A percentile compares a stretch with the other conserved stretches of the same genome.
These are phyloP conservation scores for Meteorus colon DNA, from an alignment of 2,888 invertebrate genomes.

Conservation along the genomic window DNA sequence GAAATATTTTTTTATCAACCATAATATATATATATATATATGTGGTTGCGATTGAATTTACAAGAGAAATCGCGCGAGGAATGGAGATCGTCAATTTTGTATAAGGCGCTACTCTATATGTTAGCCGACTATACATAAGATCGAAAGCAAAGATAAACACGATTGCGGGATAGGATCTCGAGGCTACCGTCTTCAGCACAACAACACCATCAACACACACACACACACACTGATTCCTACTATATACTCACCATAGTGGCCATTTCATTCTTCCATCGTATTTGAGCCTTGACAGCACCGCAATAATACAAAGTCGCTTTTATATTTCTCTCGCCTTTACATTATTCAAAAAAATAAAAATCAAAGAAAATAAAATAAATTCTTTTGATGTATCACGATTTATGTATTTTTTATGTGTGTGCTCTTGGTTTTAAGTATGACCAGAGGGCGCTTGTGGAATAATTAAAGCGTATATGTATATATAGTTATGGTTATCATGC, in stretches of 20 bases:
- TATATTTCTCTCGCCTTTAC: conserved; percentile 6
- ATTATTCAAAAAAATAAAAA: conserved; percentile 4
- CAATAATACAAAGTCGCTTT: conserved; percentile 3
- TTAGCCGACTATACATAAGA: conserved; percentile 41
- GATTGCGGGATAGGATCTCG: conserved; percentile 47
- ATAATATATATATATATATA: not conserved
- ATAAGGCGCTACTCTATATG: conserved; percentile 27
- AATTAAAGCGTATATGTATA: conserved; percentile 24
- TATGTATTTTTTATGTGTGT: conserved; percentile 9
- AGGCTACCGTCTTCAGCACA: conserved; percentile 50
- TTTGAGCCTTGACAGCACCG: conserved; percentile 3
- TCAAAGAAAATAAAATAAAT: not conserved
- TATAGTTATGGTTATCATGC: conserved; percentile 30
- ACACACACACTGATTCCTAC: not conserved
- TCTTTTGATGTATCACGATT: conserved; percentile 7
- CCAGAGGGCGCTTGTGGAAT: conserved; percentile 25
- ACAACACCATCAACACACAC: not conserved
- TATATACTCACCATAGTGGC: not conserved
- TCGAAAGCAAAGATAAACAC: conserved; percentile 50
- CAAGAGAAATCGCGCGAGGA: conserved; percentile 30
- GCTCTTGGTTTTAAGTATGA: conserved; percentile 19
- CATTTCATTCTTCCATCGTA: conserved; percentile 3
- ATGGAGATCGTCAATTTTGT: conserved; percentile 37
- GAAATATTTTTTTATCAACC: not conserved
- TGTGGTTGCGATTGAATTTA: not conserved